These are phyloP conservation scores for Leptinotarsa juncta DNA, from an alignment of 2,888 invertebrate species.

Conservation along the genomic window DNA sequence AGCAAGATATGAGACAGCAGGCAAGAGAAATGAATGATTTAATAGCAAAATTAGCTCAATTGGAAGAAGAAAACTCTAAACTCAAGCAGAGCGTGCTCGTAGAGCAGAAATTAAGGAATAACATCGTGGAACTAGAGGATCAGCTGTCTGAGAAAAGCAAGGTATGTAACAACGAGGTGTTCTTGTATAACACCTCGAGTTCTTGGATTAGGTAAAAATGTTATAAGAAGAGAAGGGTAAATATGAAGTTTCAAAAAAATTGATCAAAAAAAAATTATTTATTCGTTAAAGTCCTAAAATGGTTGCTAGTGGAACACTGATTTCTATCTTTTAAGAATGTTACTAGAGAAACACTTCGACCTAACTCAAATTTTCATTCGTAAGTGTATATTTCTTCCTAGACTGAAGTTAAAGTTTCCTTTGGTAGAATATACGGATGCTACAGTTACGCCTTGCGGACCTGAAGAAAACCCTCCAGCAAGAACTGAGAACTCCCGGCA, in stretches of 20 bases:
- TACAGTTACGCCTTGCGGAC: constrained; percentile 88
- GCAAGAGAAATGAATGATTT: constrained; percentile 74
- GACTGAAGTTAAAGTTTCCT: no score
- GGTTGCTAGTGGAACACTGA: no score
- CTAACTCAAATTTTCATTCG: no score
- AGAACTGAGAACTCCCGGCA: constrained; percentile 74
- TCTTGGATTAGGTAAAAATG: no score
- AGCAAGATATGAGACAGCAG: constrained; percentile 78
- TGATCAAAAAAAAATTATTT: no score
- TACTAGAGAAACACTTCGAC: no score
- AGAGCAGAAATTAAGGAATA: constrained; percentile 68
- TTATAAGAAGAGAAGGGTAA: no score
- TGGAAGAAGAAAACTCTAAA: constrained; percentile 67
- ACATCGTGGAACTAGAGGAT: constrained; percentile 70
- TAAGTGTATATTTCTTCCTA: no score
- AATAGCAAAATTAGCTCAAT: constrained; percentile 68
- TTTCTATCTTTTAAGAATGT: no score
- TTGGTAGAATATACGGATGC: constrained; percentile 83
- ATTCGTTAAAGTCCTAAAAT: no score
- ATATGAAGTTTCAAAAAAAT: no score
- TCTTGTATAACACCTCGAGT: no score
- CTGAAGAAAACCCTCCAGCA: constrained; percentile 92
- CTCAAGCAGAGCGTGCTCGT: constrained; percentile 63
- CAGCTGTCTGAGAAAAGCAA: constrained; percentile 75
- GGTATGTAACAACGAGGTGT: constrained; percentile 59